These are phyloP conservation scores for Danio rerio DNA, from an alignment of 2,113 vertebrate genomes.

Conservation along the genomic window GRCz12tu NC_133184.1:33607001-33607500, in stretches of 20 bases:
- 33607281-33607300: no score
- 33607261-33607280: no score
- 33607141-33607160: not conserved
- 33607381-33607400: no score
- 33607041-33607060: not conserved
- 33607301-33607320: no score
- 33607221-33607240: not conserved
- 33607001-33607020: slow-evolving; percentile 31
- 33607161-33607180: not conserved
- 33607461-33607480: no score
- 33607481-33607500: no score
- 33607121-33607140: not conserved
- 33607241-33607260: not conserved
- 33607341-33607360: no score
- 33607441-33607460: no score
- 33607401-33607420: no score
- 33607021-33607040: slow-evolving; percentile 60
- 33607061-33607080: not conserved
- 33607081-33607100: not conserved
- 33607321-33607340: no score
- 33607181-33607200: not conserved
- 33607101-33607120: not conserved
- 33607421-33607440: no score
- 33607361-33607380: no score
- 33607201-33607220: not conserved